Evolutionary conservation across 2,888 invertebrate species (phyloP).

Genomic region (Celastrina argiolus): DNA sequence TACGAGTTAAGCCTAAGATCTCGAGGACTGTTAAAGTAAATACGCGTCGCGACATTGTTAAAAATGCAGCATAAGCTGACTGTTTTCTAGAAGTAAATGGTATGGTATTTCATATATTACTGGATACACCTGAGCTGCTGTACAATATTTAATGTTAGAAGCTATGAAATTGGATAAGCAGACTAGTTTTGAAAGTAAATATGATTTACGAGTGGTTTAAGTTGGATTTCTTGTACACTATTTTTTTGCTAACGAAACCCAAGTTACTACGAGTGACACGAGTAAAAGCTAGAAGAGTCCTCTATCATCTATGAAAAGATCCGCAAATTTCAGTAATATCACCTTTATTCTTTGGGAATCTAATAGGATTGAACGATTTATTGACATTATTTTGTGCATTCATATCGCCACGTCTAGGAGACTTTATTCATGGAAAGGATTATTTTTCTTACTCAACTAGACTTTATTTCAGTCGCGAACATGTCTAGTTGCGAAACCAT

Average conservation of each 20-base stretch:
- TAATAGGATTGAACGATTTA: too few species aligned
- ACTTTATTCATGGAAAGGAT: too few species aligned
- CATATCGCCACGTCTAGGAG: too few species aligned
- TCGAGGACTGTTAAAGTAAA: slow-evolving; percentile 15
- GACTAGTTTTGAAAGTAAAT: not conserved
- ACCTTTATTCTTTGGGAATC: too few species aligned
- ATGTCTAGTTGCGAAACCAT: too few species aligned
- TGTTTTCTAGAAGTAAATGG: not conserved
- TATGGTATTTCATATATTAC: not conserved
- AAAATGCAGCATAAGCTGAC: not conserved
- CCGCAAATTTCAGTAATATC: too few species aligned
- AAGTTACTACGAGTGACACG: too few species aligned
- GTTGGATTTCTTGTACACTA: not conserved
- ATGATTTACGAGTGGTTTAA: not conserved
- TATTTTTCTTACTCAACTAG: too few species aligned
- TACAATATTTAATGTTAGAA: not conserved
- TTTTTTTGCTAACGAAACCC: not conserved
- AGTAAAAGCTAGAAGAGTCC: too few species aligned
- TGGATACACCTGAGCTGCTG: not conserved
- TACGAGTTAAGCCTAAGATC: not conserved
- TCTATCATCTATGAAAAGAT: too few species aligned
- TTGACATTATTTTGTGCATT: too few species aligned
- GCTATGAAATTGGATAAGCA: not conserved
- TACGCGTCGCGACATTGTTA: slow-evolving; percentile 5
- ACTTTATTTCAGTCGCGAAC: too few species aligned